Base-by-base conservation (phyloP, 2,888 invertebrate species). In the Drosophila emarginata region DNA sequence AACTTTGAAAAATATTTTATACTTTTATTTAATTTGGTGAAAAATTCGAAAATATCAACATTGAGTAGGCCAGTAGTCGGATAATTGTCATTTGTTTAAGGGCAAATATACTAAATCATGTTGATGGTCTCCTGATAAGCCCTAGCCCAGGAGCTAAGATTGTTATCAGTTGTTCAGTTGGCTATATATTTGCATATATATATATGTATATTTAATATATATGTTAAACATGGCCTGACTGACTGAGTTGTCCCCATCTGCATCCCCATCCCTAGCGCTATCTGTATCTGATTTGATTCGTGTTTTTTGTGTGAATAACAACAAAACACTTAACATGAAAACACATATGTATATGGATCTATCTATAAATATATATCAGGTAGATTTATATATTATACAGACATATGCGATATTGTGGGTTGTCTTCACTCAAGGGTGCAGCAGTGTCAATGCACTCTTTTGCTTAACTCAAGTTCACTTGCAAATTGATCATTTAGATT, bases 401-500 rank as follows among this genome's bases (percentile, higher is more conserved):
- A 28, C 28, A 28, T 28, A 28, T 28, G 28, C 6, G 45, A 18
- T 45, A 45, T 45, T 45, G 45, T 45, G 45, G 45, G 11, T 45
- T 32, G 18, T 36, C 18, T 53, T 51, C 61, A 36, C 60, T 71
- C 71, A 73, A 74, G 74, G 72, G 58, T 74, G 72, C 66, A 65
- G 62, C 53, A 37, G 68, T 67, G 82, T 87, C 82, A 82, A 61
- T 82, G 82, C 70, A 85, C 82, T 72, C 74, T 50, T 11, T 18
- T 15, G n/a, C 53, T 57, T 57, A 61, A 58, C 45, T 87, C 82
- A 82, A 82, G 82, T 87, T 82, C 82, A 87, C 71, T 87, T 77
- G 82, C 82, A 82, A 82, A 82, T 87, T 79, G 73, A 77, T 68
- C 77, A 78, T 68, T 82, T 82, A 79, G 87, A 82, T 87, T 85